phyloP scores from a whole-genome alignment of 2,797 vertebrate genomes.

The Pachyuromys duprasi region DNA sequence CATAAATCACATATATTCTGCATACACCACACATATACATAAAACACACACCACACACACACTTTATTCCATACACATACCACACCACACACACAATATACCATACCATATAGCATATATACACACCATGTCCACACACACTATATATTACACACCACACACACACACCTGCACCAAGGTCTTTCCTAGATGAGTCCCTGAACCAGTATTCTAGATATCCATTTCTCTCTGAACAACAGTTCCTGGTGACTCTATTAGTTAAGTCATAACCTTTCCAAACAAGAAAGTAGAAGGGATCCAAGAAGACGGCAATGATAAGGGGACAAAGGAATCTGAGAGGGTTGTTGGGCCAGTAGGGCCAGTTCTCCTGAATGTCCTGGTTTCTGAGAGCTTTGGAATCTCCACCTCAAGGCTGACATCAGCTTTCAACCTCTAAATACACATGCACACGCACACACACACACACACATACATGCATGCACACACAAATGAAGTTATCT shows the following conservation, averaged over 20 bases:
- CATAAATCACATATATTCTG: neutral
- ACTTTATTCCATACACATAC: neutral
- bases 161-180: too few species aligned
- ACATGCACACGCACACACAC: neutral
- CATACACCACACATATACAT: neutral
- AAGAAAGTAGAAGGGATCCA: neutral
- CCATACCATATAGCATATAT: neutral
- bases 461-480: neutral
- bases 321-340: neutral
- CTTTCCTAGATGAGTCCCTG: neutral
- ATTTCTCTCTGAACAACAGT: neutral
- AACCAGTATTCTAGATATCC: neutral
- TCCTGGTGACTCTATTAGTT: neutral
- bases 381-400: neutral
- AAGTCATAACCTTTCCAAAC: neutral
- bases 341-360: neutral
- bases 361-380: too few species aligned
- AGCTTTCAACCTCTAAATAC: neutral
- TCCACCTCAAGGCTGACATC: neutral
- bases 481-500: neutral
- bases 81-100: neutral
- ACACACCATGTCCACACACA: neutral
- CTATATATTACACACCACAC: neutral
- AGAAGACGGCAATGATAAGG: neutral
- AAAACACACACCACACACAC: neutral